These are phyloP conservation scores for Corythaeola cristata DNA, from an alignment of 2,113 vertebrate genomes.

Conservation along the genomic window DNA sequence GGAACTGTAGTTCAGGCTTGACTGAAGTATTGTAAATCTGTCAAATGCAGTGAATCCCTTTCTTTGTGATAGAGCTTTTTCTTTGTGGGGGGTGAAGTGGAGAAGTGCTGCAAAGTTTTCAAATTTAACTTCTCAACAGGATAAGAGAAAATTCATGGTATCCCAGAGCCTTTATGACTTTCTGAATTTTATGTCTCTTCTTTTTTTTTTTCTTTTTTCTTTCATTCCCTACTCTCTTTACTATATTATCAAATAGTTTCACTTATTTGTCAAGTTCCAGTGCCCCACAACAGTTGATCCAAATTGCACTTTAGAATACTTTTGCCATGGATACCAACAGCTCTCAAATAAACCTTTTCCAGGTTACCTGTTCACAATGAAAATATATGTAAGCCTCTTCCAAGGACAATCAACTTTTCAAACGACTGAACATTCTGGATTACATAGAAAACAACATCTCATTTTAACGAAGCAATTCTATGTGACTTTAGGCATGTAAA, in stretches of 20 bases:
- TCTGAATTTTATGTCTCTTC: background rate
- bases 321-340: background rate
- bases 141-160: background rate
- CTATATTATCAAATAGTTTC: background rate
- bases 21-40: background rate
- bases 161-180: background rate
- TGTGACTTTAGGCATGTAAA: background rate
- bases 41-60: background rate
- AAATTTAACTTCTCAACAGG: background rate
- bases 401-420: background rate
- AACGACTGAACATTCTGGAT: background rate
- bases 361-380: background rate
- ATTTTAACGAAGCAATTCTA: background rate
- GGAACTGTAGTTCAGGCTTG: background rate
- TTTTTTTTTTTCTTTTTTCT: background rate
- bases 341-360: background rate
- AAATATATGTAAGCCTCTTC: background rate
- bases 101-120: background rate
- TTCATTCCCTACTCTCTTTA: background rate
- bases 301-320: background rate
- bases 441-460: background rate
- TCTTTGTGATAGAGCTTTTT: background rate
- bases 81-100: rapidly evolving
- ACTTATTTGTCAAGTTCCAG: background rate
- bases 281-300: background rate